A percentile compares a stretch with the other conserved stretches of the same genome.
These are phyloP conservation scores for Acleris laterana DNA, from an alignment of 2,888 invertebrate species.

Conservation along the genomic window DNA sequence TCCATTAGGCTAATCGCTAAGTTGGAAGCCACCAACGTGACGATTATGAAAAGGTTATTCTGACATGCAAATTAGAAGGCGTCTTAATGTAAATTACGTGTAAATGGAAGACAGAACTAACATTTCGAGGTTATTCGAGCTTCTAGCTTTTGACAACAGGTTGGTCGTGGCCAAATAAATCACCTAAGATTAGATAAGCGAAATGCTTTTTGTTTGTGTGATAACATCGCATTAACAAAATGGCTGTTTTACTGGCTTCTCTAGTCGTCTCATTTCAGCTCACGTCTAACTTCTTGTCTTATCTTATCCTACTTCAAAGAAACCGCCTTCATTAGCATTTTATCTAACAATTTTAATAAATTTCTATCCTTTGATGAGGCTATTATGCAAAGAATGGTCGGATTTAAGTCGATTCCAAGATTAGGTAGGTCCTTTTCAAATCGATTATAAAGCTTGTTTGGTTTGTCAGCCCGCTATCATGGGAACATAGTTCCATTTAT, in stretches of 20 bases:
- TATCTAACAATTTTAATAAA: constrained; percentile 11
- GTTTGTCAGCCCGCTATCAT: constrained; percentile 73
- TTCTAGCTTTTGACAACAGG: constrained; percentile 52
- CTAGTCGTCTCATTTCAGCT: constrained; percentile 4
- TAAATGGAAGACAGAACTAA: constrained; percentile 68
- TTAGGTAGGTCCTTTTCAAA: not conserved
- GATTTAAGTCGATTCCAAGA: not conserved
- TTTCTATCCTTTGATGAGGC: not conserved
- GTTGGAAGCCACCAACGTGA: constrained; percentile 73
- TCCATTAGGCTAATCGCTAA: constrained; percentile 78
- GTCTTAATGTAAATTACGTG: constrained; percentile 78
- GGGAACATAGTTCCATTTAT: constrained; percentile 75
- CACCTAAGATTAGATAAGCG: constrained; percentile 47
- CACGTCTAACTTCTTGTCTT: not conserved
- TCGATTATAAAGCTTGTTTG: constrained; percentile 43
- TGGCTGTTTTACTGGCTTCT: constrained; percentile 15
- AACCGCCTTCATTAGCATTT: constrained; percentile 17
- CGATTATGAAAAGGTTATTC: constrained; percentile 78
- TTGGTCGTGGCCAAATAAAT: constrained; percentile 68
- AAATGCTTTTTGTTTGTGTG: constrained; percentile 33
- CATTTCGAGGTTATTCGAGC: constrained; percentile 56
- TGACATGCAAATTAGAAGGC: constrained; percentile 75
- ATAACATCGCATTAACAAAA: constrained; percentile 31
- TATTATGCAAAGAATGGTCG: not conserved
- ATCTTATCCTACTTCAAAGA: constrained; percentile 21